Percentiles rank a stretch among this genome's conserved stretches.
phyloP scores from a whole-genome alignment of 2,888 invertebrate species.

The Blera fallax region DNA sequence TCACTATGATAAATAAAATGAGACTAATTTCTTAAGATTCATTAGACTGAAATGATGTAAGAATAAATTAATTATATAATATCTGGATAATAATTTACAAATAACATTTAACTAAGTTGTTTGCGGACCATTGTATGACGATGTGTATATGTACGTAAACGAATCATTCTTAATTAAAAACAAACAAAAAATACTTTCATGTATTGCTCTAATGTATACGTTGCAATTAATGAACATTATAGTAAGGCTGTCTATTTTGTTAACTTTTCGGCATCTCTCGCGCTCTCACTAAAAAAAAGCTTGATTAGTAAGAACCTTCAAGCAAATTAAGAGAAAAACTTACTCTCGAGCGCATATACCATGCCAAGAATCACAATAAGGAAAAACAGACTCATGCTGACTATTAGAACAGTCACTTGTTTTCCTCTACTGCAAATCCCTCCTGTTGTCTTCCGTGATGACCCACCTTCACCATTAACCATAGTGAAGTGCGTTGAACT shows the following conservation, averaged over 20 bases:
- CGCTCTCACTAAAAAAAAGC: slow-evolving; percentile 83
- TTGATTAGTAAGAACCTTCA: too few species aligned
- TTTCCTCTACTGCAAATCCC: slow-evolving; percentile 90
- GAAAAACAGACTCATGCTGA: slow-evolving; percentile 91
- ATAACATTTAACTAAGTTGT: slow-evolving; percentile 41
- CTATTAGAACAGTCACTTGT: slow-evolving; percentile 90
- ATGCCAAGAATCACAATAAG: slow-evolving; percentile 91
- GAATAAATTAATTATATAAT: slow-evolving; percentile 52
- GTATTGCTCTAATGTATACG: slow-evolving; percentile 27
- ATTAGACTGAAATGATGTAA: slow-evolving; percentile 19
- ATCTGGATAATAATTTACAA: slow-evolving; percentile 52
- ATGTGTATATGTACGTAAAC: slow-evolving; percentile 6
- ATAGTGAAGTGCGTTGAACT: slow-evolving; percentile 95
- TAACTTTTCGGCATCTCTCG: slow-evolving; percentile 81
- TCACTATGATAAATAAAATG: slow-evolving; percentile 30
- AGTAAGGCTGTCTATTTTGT: slow-evolving; percentile 63
- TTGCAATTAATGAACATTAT: slow-evolving; percentile 3
- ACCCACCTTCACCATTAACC: slow-evolving; percentile 88
- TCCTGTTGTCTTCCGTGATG: slow-evolving; percentile 84
- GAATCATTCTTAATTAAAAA: background rate
- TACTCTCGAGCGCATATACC: slow-evolving; percentile 92
- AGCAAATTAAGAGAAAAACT: slow-evolving; percentile 81
- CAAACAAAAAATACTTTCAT: slow-evolving; percentile 48
- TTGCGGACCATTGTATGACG: slow-evolving; percentile 28
- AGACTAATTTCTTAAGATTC: slow-evolving; percentile 16